These are phyloP conservation scores for Eidolon helvum DNA, from an alignment of 2,113 vertebrate species.

Conservation along the genomic window DNA sequence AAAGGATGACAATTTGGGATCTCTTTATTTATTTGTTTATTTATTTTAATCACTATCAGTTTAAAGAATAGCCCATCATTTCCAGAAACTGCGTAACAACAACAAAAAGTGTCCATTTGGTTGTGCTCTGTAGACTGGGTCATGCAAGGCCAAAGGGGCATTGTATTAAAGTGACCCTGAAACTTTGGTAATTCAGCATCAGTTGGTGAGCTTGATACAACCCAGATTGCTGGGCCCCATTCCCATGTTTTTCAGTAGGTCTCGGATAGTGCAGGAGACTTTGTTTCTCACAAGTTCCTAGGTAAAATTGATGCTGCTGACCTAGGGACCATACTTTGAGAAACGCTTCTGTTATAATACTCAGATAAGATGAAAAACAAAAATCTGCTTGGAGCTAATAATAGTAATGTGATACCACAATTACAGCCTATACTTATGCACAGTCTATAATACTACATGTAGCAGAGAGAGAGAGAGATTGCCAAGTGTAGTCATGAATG, in stretches of 20 bases:
- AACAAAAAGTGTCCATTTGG: background rate
- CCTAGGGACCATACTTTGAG: background rate
- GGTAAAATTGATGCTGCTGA: background rate
- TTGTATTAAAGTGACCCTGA: background rate
- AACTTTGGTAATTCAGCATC: background rate
- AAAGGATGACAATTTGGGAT: background rate
- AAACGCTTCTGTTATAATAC: background rate
- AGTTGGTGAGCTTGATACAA: background rate
- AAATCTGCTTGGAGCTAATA: background rate
- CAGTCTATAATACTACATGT: background rate
- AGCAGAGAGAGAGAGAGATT: background rate
- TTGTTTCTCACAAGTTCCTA: background rate
- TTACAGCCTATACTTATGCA: background rate
- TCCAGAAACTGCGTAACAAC: background rate
- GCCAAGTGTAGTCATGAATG: background rate
- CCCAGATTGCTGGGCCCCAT: rapidly evolving
- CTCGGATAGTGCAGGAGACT: background rate
- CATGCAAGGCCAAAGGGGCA: background rate
- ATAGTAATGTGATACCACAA: background rate
- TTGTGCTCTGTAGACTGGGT: background rate
- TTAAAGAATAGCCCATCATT: background rate
- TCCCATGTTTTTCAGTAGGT: background rate
- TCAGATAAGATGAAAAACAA: background rate
- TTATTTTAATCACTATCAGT: conserved; percentile 20
- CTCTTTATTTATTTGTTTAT: background rate